Percentiles rank a stretch among this genome's conserved stretches.
phyloP scores from a whole-genome alignment of 1,140 invertebrate species.

The Scaptomyza pallida region DNA sequence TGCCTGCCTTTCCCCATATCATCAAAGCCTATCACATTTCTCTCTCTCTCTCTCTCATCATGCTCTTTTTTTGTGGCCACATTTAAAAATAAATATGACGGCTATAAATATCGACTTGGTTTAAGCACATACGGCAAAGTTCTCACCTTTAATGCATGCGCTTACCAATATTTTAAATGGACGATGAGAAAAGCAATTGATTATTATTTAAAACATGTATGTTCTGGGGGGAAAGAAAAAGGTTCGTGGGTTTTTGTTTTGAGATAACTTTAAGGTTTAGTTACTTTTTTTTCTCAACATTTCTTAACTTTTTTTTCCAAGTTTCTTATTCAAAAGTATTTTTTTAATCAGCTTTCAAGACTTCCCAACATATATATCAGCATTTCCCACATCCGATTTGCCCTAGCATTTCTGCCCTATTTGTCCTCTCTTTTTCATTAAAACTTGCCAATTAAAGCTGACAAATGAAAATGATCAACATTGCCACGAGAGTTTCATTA shows the following conservation, averaged over 20 bases:
- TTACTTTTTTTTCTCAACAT: too few species aligned
- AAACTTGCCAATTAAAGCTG: neutral
- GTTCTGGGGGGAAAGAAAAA: too few species aligned
- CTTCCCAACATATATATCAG: too few species aligned
- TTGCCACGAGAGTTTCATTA: too few species aligned
- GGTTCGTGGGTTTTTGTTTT: too few species aligned
- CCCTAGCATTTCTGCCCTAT: neutral
- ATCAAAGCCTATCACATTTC: conserved; percentile 48
- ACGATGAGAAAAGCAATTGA: neutral
- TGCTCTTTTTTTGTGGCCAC: neutral
- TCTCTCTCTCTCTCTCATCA: too few species aligned
- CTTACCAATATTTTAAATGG: too few species aligned
- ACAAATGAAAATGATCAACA: conserved; percentile 1
- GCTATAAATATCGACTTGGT: conserved; percentile 28
- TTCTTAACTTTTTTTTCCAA: too few species aligned
- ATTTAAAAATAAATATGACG: conserved; percentile 61
- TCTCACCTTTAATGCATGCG: conserved; percentile 1
- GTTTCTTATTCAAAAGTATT: too few species aligned
- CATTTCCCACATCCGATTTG: too few species aligned
- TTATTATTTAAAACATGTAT: neutral
- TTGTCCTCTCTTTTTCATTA: neutral
- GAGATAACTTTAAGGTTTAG: too few species aligned
- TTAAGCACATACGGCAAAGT: neutral
- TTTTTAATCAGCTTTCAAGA: too few species aligned
- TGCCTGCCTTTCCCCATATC: conserved; percentile 30